A percentile compares a stretch with the other conserved stretches of the same genome.
phyloP scores from a whole-genome alignment of 2,888 invertebrate species.

The Eupelmus urozonus region DNA sequence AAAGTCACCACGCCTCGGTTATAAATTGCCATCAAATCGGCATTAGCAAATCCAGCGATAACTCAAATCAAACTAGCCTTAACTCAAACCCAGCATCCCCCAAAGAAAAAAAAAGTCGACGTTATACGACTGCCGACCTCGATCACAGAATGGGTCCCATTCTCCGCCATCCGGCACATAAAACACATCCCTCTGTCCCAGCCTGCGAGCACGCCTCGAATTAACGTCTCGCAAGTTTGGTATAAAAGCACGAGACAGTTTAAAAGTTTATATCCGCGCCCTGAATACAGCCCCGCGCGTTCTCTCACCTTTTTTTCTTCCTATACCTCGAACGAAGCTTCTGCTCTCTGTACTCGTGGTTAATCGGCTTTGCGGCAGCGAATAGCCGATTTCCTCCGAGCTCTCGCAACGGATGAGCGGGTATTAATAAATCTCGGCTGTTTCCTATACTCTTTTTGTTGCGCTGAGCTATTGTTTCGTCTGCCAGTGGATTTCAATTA shows the following conservation, averaged over 20 bases:
- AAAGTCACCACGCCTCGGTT: too few relatives aligned
- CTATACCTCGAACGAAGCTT: not conserved
- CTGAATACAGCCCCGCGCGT: not conserved
- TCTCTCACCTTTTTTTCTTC: not conserved
- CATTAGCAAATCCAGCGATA: too few relatives aligned
- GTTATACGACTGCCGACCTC: too few relatives aligned
- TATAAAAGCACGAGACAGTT: conserved; percentile 19
- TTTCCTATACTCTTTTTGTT: not conserved
- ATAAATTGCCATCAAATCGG: too few relatives aligned
- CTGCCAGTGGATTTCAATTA: conserved; percentile 23
- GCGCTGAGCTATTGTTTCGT: not conserved
- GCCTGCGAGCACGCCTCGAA: too few relatives aligned
- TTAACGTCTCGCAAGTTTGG: too few relatives aligned
- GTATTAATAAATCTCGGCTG: conserved; percentile 54
- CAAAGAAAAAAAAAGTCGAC: too few relatives aligned
- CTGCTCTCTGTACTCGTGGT: not conserved
- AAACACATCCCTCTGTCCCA: too few relatives aligned
- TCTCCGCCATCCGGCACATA: too few relatives aligned
- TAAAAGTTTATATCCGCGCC: conserved; percentile 25
- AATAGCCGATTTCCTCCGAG: conserved; percentile 49
- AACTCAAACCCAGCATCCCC: too few relatives aligned
- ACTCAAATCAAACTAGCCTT: too few relatives aligned
- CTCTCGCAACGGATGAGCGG: conserved; percentile 39
- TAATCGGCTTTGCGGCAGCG: conserved; percentile 48
- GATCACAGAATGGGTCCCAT: too few relatives aligned